phyloP scores from a whole-genome alignment of 2,113 vertebrate genomes.

The Embiotoca jacksoni region DNA sequence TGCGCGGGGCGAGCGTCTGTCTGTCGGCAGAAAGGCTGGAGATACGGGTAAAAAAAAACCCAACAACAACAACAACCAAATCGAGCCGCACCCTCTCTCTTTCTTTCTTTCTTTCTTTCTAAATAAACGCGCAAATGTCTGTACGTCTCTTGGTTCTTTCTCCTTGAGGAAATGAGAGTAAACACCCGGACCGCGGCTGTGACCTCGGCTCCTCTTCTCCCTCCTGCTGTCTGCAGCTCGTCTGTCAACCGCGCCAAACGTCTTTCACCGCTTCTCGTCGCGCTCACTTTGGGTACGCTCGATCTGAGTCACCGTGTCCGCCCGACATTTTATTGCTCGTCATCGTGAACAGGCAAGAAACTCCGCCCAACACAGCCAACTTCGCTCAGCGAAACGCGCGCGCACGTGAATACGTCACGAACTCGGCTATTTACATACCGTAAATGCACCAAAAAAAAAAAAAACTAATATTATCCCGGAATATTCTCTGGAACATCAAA shows the following conservation, averaged over 20 bases:
- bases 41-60: too few species aligned
- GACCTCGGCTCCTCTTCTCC: background rate
- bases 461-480: background rate
- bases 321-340: accelerated
- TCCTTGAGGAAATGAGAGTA: background rate
- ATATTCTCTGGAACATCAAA: background rate
- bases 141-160: too few species aligned
- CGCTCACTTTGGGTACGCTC: conserved; percentile 12
- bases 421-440: conserved; percentile 7
- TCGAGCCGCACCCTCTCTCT: background rate
- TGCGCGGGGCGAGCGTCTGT: conserved; percentile 46
- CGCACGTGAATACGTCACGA: conserved; percentile 34
- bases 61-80: too few species aligned
- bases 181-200: accelerated
- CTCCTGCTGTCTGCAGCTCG: background rate
- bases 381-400: background rate
- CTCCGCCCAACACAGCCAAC: conserved; percentile 38
- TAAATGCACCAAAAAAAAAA: background rate
- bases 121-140: background rate
- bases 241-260: conserved; percentile 50
- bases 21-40: accelerated
- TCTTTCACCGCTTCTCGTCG: conserved; percentile 26
- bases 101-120: background rate
- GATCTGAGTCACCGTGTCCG: accelerated
- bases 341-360: too few species aligned